Evolutionary conservation across 2,113 vertebrate genomes (phyloP).

Genomic region (Crotalus tigris): DNA sequence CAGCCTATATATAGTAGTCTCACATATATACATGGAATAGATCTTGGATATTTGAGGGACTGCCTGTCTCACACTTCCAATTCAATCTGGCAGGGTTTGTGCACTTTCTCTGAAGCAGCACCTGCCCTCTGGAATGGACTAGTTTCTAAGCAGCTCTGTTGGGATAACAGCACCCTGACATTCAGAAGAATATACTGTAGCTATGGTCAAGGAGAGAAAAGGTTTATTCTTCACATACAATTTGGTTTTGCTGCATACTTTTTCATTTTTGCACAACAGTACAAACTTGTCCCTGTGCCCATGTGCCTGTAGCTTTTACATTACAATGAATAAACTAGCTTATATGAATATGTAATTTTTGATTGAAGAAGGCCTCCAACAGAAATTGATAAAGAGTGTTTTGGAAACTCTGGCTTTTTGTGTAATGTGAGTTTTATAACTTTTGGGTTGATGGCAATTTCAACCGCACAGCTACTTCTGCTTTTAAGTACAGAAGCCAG

Average conservation of each 20-base stretch:
- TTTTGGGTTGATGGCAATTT: not conserved
- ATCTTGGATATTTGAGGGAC: not conserved
- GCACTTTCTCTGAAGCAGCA: not conserved
- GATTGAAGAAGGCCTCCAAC: not conserved
- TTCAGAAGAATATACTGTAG: not conserved
- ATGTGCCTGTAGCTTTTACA: not conserved
- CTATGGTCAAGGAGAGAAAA: not conserved
- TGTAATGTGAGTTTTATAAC: not conserved
- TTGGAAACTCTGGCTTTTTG: not conserved
- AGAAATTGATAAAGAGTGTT: not conserved
- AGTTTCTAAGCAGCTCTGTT: not conserved
- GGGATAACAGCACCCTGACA: not conserved
- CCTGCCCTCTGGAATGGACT: not conserved
- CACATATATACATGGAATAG: not conserved
- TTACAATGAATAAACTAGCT: not conserved
- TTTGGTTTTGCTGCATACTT: not conserved
- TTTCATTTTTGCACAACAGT: not conserved
- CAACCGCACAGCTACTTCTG: not conserved
- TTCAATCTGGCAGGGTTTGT: not conserved
- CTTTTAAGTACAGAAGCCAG: not conserved
- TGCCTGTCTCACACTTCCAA: not conserved
- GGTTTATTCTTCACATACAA: not conserved
- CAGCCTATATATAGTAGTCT: not conserved
- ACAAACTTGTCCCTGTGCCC: too few species aligned
- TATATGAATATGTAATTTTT: not conserved